These are phyloP conservation scores for Sweltsa coloradensis DNA, from an alignment of 1,140 invertebrate species.

Conservation along the genomic window DNA sequence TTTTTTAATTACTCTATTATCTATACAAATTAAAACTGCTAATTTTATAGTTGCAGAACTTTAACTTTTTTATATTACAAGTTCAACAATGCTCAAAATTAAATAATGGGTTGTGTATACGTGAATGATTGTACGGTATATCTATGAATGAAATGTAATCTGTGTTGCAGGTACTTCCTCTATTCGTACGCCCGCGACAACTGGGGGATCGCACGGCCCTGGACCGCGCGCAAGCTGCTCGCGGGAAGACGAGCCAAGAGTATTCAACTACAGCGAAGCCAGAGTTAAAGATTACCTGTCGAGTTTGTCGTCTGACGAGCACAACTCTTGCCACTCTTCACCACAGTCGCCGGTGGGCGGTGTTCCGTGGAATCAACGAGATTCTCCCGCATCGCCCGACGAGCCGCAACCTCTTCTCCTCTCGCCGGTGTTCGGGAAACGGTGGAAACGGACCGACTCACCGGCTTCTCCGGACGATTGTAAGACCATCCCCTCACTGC, in stretches of 20 bases:
- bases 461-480: not conserved
- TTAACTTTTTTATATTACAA: no score
- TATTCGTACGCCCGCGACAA: constrained; percentile 21
- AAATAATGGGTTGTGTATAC: no score
- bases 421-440: not conserved
- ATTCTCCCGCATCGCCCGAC: not conserved
- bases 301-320: constrained; percentile 29
- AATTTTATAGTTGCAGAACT: no score
- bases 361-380: no score
- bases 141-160: no score
- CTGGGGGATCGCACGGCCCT: not conserved
- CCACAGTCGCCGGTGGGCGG: not conserved
- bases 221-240: not conserved
- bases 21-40: no score
- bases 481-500: not conserved
- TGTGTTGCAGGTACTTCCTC: constrained; percentile 20
- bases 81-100: no score
- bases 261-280: constrained; percentile 41
- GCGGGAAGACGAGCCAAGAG: constrained; percentile 18
- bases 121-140: no score
- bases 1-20: no score
- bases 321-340: not conserved
- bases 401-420: not conserved
- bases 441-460: not conserved
- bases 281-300: constrained; percentile 39